Evolutionary conservation across 1,140 invertebrate species (phyloP).

Genomic region (Metaphire vulgaris): DNA sequence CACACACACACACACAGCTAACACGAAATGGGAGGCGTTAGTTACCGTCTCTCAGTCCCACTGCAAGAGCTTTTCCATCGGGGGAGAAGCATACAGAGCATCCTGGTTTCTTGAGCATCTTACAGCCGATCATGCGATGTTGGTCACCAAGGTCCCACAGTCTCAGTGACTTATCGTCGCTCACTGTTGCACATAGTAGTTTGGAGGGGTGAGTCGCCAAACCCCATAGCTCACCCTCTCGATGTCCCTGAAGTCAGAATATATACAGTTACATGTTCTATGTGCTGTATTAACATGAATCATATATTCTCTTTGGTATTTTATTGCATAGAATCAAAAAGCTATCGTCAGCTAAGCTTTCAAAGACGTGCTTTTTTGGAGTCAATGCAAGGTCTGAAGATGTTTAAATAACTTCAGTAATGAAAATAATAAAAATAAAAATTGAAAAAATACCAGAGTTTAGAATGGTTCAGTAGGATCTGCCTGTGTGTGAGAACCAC

Average conservation of each 20-base stretch:
- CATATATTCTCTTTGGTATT: no score
- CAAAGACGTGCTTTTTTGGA: no score
- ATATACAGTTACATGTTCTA: neutral
- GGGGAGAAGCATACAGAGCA: constrained; percentile 47
- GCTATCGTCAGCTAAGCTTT: no score
- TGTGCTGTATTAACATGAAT: constrained; percentile 5
- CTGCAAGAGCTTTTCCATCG: constrained; percentile 49
- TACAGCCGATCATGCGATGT: constrained; percentile 45
- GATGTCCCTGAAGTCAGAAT: constrained; percentile 46
- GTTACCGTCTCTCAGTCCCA: constrained; percentile 51
- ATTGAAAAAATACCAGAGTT: no score
- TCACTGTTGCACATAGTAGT: constrained; percentile 46
- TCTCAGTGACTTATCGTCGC: constrained; percentile 50
- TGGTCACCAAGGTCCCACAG: constrained; percentile 42
- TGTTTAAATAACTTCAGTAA: no score
- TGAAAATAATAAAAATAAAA: no score
- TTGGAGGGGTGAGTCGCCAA: constrained; percentile 46
- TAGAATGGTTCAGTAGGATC: no score
- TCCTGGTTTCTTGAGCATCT: constrained; percentile 44
- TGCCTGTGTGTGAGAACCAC: no score
- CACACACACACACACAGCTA: no score
- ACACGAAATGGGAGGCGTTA: no score
- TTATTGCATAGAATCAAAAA: no score
- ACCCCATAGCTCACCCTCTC: constrained; percentile 52
- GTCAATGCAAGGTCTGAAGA: no score